These are phyloP conservation scores for Hirundichthys speculiger DNA, from an alignment of 2,113 vertebrate genomes.

Conservation along the genomic window DNA sequence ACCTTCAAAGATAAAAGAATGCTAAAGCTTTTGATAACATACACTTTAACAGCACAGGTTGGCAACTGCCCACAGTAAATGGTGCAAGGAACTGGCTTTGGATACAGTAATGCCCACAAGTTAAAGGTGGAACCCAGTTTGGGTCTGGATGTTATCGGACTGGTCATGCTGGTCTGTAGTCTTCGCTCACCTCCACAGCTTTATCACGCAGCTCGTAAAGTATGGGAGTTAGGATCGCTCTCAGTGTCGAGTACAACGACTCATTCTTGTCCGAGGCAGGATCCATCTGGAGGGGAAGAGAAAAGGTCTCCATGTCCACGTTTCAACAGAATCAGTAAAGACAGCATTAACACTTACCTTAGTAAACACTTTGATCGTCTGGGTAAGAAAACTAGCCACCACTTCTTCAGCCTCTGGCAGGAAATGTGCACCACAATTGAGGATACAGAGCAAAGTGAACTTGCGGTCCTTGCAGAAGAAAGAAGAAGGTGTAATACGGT, in stretches of 20 bases:
- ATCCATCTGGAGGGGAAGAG: constrained; percentile 76
- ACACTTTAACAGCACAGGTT: constrained; percentile 22
- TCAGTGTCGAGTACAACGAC: constrained; percentile 82
- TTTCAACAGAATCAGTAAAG: neutral
- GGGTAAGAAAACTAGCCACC: constrained; percentile 85
- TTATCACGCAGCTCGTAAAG: constrained; percentile 84
- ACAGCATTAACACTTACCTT: constrained; percentile 79
- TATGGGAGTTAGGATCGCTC: constrained; percentile 85
- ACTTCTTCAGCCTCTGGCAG: constrained; percentile 83
- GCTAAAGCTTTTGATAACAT: constrained; percentile 19
- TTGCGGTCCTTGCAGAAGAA: constrained; percentile 81
- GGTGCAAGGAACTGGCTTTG: constrained; percentile 20
- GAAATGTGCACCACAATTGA: constrained; percentile 89
- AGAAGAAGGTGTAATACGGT: rapidly evolving
- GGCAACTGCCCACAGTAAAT: constrained; percentile 25
- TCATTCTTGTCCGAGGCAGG: constrained; percentile 82
- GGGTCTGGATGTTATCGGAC: neutral
- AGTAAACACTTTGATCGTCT: constrained; percentile 90
- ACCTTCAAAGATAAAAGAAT: constrained; percentile 38
- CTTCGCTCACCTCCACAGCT: constrained; percentile 66
- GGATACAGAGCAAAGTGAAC: constrained; percentile 90
- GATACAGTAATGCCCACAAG: constrained; percentile 45
- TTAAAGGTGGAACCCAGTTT: neutral
- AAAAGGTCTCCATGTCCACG: neutral
- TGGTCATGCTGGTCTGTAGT: constrained; percentile 24